These are phyloP conservation scores for Cherax destructor DNA, from an alignment of 1,140 invertebrate species.

Conservation along the genomic window DNA sequence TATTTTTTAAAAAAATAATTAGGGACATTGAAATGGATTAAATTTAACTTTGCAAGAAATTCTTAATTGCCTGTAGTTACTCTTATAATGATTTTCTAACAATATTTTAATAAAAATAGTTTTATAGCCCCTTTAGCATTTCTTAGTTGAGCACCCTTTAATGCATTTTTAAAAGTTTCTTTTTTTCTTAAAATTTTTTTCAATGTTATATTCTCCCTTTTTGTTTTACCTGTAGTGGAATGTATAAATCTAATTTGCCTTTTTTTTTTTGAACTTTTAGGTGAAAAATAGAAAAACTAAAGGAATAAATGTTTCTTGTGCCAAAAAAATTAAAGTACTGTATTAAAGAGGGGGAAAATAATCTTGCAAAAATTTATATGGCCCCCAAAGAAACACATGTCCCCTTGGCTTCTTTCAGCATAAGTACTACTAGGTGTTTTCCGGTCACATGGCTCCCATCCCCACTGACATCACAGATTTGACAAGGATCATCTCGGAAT, in stretches of 20 bases:
- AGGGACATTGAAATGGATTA: neutral
- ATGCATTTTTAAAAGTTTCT: no score
- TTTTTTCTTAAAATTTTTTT: no score
- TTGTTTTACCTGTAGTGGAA: no score
- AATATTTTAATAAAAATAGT: no score
- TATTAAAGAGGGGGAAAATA: neutral
- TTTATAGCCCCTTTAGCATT: no score
- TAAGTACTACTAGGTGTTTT: conserved; percentile 12
- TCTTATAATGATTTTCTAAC: no score
- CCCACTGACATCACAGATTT: conserved; percentile 51
- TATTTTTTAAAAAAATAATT: neutral
- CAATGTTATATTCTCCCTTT: no score
- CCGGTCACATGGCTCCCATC: conserved; percentile 36
- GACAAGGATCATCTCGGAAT: conserved; percentile 31
- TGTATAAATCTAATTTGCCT: no score
- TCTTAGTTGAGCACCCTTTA: no score
- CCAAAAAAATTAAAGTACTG: neutral
- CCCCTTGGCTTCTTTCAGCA: neutral
- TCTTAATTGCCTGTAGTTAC: neutral
- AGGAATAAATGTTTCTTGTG: neutral
- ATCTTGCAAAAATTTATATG: neutral
- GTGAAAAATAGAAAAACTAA: neutral
- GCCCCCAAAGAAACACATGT: neutral
- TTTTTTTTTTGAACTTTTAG: neutral
- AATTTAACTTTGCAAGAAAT: conserved; percentile 3